Base-by-base conservation (phyloP, 1,140 invertebrate species). In the Drosophila bifasciata region DNA sequence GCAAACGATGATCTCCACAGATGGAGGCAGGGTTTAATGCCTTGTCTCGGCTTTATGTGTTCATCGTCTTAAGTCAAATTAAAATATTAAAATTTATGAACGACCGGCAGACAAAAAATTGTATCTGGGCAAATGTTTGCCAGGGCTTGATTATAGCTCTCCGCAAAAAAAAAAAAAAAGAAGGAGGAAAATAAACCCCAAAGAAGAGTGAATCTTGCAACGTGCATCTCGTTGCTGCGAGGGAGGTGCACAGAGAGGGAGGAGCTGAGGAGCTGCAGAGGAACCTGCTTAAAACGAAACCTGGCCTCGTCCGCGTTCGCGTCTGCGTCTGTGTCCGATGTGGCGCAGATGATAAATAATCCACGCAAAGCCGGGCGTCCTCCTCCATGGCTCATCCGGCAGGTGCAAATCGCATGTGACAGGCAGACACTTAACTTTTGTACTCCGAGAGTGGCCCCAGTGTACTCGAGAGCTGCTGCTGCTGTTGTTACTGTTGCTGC, bases 11-110 rank as follows among this genome's bases (percentile, higher is more conserved):
- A 7, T 41, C 66, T 25, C 40, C 40, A 57, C 66, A 68, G 19
- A 36, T 51, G 41, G 19, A 36, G 46, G 41, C 68, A 52, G 44
- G 43, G 52, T 52, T 75, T 83, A 79, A 75, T 79, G 75, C 45
- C 69, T 5, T 6, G 0, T 25, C 5, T 13, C 56, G 60, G 68
- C 79, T 86, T 86, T 81, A 81, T 88, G 83, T 83, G 79, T 78
- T 71, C 71, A 83, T 88, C 79, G 56, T 64, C 74, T 46, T 83
- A 62, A 59, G 74, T 75, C 64, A 86, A 86, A 86, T 86, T 86
- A 86, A 86, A 86, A 86, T 86, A 86, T 86, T 86, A 86, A 86
- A 85, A 86, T 88, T 86, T 86, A 86, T 86, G 83, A 88, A 86
- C 58, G 58, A 67, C 25, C 56, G 32, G 45, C 23, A 46, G 43